Conservation (phyloP, 2,113 vertebrate genomes). For the Dipodomys merriami region DNA sequence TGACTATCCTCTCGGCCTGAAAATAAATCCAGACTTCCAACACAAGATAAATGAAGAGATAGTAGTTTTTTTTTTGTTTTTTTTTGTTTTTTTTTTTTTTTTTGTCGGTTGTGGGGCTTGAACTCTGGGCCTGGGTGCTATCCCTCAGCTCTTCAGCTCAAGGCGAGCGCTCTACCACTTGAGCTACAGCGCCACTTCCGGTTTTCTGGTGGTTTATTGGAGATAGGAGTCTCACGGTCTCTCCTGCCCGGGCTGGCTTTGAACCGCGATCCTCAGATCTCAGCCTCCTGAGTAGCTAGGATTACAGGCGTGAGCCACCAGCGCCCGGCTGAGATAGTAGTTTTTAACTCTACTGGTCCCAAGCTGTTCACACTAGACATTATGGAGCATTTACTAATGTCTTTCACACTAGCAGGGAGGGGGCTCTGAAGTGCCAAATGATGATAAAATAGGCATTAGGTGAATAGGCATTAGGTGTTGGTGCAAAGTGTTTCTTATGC, state of each 20-base stretch:
- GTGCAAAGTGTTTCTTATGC: slow-evolving; percentile 49
- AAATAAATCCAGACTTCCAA: not conserved
- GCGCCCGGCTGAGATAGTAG: not conserved
- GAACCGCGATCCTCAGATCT: no score
- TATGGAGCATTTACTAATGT: slow-evolving; percentile 19
- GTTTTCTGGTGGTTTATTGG: no score
- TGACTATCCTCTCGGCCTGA: not conserved
- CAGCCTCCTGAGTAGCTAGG: no score
- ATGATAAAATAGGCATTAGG: slow-evolving; percentile 55
- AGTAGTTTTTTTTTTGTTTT: not conserved
- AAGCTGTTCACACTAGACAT: not conserved
- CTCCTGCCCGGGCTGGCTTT: no score
- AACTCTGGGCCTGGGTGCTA: no score
- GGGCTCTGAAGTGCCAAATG: slow-evolving; percentile 62
- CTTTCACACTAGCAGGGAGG: slow-evolving; percentile 58
- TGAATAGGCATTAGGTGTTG: slow-evolving; percentile 34
- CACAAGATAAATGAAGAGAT: not conserved
- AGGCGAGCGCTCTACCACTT: no score
- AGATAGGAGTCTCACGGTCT: no score
- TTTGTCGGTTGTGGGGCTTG: no score
- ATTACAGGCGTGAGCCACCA: no score
- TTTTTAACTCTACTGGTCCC: not conserved
- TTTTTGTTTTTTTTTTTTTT: no score
- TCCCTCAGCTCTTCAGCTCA: no score
- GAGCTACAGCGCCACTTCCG: no score